Evolutionary conservation across 2,113 vertebrate species (phyloP), one percentile per base, ranked within the genome.

Genomic region (Emydura subglobosa): DNA sequence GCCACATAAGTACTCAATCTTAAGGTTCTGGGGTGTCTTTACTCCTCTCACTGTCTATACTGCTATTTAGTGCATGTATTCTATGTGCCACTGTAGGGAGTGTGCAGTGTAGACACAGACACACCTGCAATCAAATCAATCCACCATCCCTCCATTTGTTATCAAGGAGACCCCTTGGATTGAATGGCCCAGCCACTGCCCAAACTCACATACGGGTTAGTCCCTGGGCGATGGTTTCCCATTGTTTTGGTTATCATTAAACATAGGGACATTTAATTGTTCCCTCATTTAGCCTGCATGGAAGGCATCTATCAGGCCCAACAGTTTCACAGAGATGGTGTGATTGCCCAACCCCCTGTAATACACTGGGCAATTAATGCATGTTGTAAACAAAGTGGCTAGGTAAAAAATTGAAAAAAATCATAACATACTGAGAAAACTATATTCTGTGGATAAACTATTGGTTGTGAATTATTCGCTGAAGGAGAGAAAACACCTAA

Each of bases 361-460:
- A 82, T 68, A 79, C 61, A 79, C 29, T 68, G 50, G 42, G 25
- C 4, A 51, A 51, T 61, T 72, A 84, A 10, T 65, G 25, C 42
- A 47, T 47, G 80, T 10, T 16, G 3, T 8, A 6, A 93, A 88
- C 89, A 74, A 7, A 53, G 6, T 13, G 49, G 34, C 1, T 83
- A 17, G 31, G 88, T 86, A 6, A 53, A 3, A 24, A 79, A 42
- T 1, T 25, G 11, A 76, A 76, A 44, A 34, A 93, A 95, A 84
- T 57, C 1, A 74, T 76, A 2, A 88, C 57, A 8, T 47, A 4
- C 13, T 84, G 39, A 74, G 22, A 74, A 79, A 90, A 84, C 82
- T 86, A 34, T 88, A 90, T 39, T 5, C 27, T 74, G 19, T 55
- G 1, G 54, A 91, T 51, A 86, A 95, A 65, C 13, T 72, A 54